phyloP scores from a whole-genome alignment of 1,140 invertebrate genomes.

The Sipha flava region DNA sequence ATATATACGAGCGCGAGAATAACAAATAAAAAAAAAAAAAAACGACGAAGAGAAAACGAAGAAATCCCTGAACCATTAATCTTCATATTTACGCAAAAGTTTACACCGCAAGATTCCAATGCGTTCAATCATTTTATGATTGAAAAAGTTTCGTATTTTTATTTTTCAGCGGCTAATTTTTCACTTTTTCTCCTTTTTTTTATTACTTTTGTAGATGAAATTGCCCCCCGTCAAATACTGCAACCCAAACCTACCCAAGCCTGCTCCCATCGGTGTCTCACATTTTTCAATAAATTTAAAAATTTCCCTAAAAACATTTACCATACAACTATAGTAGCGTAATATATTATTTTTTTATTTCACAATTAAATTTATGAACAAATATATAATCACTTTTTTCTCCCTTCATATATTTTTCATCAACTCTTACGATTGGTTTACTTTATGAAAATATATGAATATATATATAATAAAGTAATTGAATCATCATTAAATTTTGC shows the following conservation, averaged over 20 bases:
- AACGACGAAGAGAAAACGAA: not conserved
- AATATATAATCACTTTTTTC: not conserved
- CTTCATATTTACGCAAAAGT: constrained; percentile 29
- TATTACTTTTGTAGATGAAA: constrained; percentile 4
- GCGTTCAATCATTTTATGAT: constrained; percentile 30
- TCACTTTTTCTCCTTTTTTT: not conserved
- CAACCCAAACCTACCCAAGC: no score
- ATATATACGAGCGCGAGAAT: not conserved
- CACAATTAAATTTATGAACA: not conserved
- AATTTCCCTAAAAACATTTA: constrained; percentile 2
- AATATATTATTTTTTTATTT: not conserved
- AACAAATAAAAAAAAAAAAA: not conserved
- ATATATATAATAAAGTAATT: not conserved
- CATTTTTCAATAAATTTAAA: constrained; percentile 17
- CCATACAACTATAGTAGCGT: not conserved
- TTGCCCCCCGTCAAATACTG: not conserved
- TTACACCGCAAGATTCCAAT: constrained; percentile 17
- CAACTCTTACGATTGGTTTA: not conserved
- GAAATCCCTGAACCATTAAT: constrained; percentile 25
- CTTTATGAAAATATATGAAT: not conserved
- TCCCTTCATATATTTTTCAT: not conserved
- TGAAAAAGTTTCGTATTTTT: constrained; percentile 27
- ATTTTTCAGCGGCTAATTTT: constrained; percentile 30
- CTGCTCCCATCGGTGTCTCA: not conserved
- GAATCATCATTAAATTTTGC: not conserved